Conservation (phyloP, 1,140 invertebrate genomes). For the Prorops nasuta region DNA sequence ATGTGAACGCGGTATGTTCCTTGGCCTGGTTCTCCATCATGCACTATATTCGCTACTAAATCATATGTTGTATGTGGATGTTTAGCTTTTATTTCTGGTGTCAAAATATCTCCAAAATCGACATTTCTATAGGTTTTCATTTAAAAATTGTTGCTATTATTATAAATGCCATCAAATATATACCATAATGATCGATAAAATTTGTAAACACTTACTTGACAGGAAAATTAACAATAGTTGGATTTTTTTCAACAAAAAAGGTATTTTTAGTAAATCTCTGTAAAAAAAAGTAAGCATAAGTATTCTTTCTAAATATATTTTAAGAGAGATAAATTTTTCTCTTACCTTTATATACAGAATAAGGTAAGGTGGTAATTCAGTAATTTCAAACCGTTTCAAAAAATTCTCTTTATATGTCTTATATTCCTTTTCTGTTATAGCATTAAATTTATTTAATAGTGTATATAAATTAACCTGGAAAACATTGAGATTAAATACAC, state of each 20-base stretch:
- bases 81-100: constrained; percentile 75
- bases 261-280: constrained; percentile 97
- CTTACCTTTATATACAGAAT: constrained; percentile 92
- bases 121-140: constrained; percentile 73
- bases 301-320: not conserved
- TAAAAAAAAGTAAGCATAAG: constrained; percentile 31
- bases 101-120: constrained; percentile 95
- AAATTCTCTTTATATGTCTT: constrained; percentile 99
- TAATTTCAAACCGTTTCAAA: constrained; percentile 95
- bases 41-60: constrained; percentile 96
- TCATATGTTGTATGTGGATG: constrained; percentile 89
- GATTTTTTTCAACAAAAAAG: constrained; percentile 99
- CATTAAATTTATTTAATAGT: constrained; percentile 95
- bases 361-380: constrained; percentile 91
- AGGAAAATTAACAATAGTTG: constrained; percentile 99
- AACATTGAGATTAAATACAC: constrained; percentile 19
- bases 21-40: constrained; percentile 93
- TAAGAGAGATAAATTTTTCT: constrained; percentile 6
- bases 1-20: constrained; percentile 96
- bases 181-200: constrained; percentile 2
- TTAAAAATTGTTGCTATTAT: constrained; percentile 17
- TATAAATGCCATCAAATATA: constrained; percentile 13
- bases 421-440: constrained; percentile 93
- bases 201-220: constrained; percentile 79
- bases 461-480: constrained; percentile 88